These are phyloP conservation scores for Boloria euphrosyne DNA, from an alignment of 2,888 invertebrate species.

Conservation along the genomic window DNA sequence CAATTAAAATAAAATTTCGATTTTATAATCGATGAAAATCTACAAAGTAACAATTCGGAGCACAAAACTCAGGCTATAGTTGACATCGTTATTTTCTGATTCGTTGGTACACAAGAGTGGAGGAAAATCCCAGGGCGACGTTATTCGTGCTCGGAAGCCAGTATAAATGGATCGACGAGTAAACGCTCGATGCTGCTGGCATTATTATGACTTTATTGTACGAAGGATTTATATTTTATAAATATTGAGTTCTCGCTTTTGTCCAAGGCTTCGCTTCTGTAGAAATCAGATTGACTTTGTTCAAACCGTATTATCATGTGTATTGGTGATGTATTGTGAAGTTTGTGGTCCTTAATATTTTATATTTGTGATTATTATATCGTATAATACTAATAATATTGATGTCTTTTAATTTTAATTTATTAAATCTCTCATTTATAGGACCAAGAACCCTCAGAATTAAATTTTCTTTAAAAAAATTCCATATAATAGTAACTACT, in stretches of 20 bases:
- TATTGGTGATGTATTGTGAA: no score
- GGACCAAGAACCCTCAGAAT: no score
- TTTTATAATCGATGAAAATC: conserved; percentile 12
- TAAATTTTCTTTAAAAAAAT: no score
- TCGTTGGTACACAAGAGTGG: conserved; percentile 32
- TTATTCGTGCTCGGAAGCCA: conserved; percentile 57
- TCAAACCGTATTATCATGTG: no score
- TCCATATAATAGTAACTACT: no score
- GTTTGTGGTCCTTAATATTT: no score
- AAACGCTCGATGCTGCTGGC: conserved; percentile 31
- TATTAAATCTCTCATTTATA: no score
- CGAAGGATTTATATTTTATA: conserved; percentile 24
- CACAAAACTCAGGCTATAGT: conserved; percentile 22
- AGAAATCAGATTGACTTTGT: conserved; percentile 6
- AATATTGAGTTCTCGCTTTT: conserved; percentile 14
- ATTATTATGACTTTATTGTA: conserved; percentile 35
- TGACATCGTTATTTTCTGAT: conserved; percentile 36
- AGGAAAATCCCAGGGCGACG: conserved; percentile 53
- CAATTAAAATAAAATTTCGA: conserved; percentile 12
- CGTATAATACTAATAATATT: no score
- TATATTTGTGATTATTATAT: no score
- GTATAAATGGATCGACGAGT: conserved; percentile 55
- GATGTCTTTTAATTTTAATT: no score
- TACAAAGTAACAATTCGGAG: conserved; percentile 14
- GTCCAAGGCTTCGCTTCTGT: background rate